Evolutionary conservation across 2,113 vertebrate species (phyloP).

Genomic region (Diphyllodes magnificus): DNA sequence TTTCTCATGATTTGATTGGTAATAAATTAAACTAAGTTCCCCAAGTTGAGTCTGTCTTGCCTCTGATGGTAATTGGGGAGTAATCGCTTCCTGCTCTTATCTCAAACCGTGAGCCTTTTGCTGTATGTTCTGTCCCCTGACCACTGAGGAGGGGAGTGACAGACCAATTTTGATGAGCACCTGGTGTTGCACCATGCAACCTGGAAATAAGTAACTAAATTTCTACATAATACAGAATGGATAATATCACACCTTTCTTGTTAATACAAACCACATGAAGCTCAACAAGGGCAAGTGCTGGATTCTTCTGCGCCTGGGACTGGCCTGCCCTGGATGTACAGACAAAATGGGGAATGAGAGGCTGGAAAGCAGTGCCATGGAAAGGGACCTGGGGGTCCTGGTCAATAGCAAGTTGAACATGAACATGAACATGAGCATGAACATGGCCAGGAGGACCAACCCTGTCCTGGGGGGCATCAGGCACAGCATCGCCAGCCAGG

Average conservation of each 20-base stretch:
- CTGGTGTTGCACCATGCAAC: neutral
- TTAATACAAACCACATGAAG: neutral
- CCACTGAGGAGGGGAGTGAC: neutral
- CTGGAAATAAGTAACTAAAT: neutral
- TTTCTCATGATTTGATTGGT: neutral
- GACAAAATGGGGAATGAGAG: neutral
- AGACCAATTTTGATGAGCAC: neutral
- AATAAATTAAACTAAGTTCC: neutral
- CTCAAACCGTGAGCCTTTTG: neutral
- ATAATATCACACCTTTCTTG: neutral
- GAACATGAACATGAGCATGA: neutral
- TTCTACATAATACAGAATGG: neutral
- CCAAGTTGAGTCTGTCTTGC: neutral
- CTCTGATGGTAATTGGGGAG: neutral
- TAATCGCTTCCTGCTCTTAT: too few relatives aligned
- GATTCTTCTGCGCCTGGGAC: neutral
- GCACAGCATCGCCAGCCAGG: fast-evolving
- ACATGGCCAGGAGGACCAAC: neutral
- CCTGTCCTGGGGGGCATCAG: fast-evolving
- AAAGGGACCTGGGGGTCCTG: fast-evolving
- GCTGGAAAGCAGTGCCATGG: neutral
- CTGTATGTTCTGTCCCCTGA: neutral
- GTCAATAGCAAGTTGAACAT: fast-evolving
- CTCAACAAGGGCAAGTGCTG: neutral
- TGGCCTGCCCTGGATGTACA: fast-evolving